Evolutionary conservation across 2,797 vertebrate genomes (phyloP).

Genomic region (Arrhamphus sclerolepis): DNA sequence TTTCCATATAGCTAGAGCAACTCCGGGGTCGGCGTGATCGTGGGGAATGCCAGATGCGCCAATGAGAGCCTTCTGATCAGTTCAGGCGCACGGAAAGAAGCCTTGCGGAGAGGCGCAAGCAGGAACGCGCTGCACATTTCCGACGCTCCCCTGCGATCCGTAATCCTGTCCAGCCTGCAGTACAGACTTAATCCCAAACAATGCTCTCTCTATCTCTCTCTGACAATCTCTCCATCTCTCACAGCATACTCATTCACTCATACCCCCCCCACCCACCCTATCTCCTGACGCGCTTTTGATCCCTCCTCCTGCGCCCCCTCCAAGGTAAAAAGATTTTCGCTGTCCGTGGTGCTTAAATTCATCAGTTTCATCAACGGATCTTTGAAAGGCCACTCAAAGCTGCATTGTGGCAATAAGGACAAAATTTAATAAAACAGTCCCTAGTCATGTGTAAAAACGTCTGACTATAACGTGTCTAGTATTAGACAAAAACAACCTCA

Average conservation of each 20-base stretch:
- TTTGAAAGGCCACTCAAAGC: too few species aligned
- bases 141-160: slow-evolving; percentile 16
- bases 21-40: neutral
- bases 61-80: neutral
- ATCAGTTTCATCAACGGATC: neutral
- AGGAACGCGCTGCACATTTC: slow-evolving; percentile 13
- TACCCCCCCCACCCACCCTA: neutral
- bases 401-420: too few species aligned
- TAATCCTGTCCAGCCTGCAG: slow-evolving; percentile 53
- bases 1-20: slow-evolving; percentile 35
- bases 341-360: slow-evolving; percentile 40
- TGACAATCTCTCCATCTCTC: slow-evolving; percentile 4
- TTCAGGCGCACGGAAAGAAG: neutral
- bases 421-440: too few species aligned
- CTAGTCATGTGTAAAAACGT: too few species aligned
- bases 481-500: too few species aligned
- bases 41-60: neutral
- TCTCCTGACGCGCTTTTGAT: neutral
- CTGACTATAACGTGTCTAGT: too few species aligned
- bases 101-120: neutral
- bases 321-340: neutral
- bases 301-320: neutral
- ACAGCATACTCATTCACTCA: neutral
- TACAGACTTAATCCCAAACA: slow-evolving; percentile 57
- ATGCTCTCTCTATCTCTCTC: slow-evolving; percentile 13